These are phyloP conservation scores for Keiferia lycopersicella DNA, from an alignment of 2,888 invertebrate genomes.

Conservation along the genomic window DNA sequence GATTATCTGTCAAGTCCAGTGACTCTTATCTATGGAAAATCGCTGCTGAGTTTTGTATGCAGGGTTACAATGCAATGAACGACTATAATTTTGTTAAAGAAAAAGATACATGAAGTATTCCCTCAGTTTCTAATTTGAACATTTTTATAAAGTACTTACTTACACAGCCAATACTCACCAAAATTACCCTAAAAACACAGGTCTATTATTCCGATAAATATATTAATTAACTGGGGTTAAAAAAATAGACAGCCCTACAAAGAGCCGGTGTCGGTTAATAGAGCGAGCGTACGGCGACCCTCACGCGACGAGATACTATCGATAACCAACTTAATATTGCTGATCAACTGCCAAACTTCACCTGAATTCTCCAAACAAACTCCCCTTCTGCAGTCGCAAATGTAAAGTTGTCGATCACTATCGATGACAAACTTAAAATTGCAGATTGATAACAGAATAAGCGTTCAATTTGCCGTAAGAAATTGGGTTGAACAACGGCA, in stretches of 20 bases:
- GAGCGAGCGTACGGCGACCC: constrained; percentile 51
- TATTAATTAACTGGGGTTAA: constrained; percentile 25
- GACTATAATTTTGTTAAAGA: no score
- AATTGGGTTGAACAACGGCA: constrained; percentile 33
- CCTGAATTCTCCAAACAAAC: constrained; percentile 2
- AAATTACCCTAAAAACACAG: constrained; percentile 14
- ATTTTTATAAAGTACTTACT: background rate
- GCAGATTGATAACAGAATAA: constrained; percentile 42
- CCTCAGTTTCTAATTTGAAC: no score
- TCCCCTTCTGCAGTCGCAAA: constrained; percentile 1
- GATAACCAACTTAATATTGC: constrained; percentile 36
- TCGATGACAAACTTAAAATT: constrained; percentile 59
- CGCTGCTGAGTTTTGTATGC: no score
- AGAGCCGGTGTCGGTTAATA: constrained; percentile 42
- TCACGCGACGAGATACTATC: constrained; percentile 58
- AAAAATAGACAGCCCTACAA: constrained; percentile 26
- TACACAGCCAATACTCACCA: background rate
- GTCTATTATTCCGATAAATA: constrained; percentile 20
- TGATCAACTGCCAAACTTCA: constrained; percentile 41
- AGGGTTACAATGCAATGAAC: no score
- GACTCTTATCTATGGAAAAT: no score
- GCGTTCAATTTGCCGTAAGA: background rate
- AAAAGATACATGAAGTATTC: no score
- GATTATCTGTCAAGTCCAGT: no score
- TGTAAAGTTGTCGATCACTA: constrained; percentile 50